Base-by-base conservation (phyloP, 2,888 invertebrate species). In the Drosophila antonietae region DNA sequence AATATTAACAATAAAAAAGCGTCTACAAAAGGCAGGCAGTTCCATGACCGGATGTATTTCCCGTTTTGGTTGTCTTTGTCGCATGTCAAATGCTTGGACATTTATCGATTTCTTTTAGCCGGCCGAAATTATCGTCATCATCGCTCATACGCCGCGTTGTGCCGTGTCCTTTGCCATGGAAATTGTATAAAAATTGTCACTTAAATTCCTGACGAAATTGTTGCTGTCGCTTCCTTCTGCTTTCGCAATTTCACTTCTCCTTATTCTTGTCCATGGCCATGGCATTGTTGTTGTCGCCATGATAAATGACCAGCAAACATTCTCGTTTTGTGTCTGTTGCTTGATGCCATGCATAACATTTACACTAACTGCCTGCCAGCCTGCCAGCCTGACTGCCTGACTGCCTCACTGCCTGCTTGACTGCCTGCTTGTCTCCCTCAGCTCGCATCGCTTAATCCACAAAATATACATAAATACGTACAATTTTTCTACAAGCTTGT, bases 151-250 rank as follows among this genome's bases (percentile, higher is more conserved):
- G 83, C 83, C 74, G 65, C 66, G 74, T 80, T 67, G 68, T 73
- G 66, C 66, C 57, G 61, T 68, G 18, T 59, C 37, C 57, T 18
- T 51, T 33, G 47, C 70, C 31, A 20, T 61, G 52, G 60, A 78
- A 80, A 82, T 83, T 86, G 61, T 73, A 83, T 81, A 79, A 87
- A 87, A 83, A 83, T 83, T 87, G 82, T 83, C 88, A 83, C 83
- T 85, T 85, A 80, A 88, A 85, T 88, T 83, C 73, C 71, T 66
- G 56, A 63, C 67, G 61, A 77, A 80, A 80, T 74, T 83, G 74
- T 70, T 67, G 73, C 70, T 76, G 67, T 37, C 55, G 41, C 47
- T 78, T 66, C 53, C 59, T 35, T 55, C 49, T 41, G 23, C 41
- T 31, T 28, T 41, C 18, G 37, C 37, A 37, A 33, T 39, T 55